These are phyloP conservation scores for Lichenostomus cassidix DNA, from an alignment of 2,113 vertebrate genomes.

Conservation along the genomic window DNA sequence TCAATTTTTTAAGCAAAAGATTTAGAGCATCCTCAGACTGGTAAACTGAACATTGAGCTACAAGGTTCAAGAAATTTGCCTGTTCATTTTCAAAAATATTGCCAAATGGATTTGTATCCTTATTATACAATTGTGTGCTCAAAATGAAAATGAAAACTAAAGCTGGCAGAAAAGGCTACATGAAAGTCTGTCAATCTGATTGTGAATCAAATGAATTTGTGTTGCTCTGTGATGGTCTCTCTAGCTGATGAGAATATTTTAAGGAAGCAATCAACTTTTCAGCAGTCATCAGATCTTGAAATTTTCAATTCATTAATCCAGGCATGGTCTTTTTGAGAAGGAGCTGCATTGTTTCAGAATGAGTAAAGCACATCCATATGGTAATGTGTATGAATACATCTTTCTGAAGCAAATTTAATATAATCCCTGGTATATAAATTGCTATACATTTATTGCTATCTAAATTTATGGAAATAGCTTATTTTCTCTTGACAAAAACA, in stretches of 20 bases:
- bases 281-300: not conserved
- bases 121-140: not conserved
- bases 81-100: not conserved
- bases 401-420: not conserved
- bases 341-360: not conserved
- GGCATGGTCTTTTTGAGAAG: not conserved
- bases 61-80: not conserved
- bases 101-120: not conserved
- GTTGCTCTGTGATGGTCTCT: not conserved
- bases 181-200: not conserved
- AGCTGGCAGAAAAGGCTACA: not conserved
- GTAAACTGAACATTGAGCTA: not conserved
- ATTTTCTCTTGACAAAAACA: not conserved
- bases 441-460: not conserved
- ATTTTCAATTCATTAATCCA: not conserved
- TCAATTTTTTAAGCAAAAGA: not conserved
- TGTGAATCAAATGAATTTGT: not conserved
- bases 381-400: not conserved
- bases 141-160: not conserved
- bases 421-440: not conserved
- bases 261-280: not conserved
- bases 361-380: not conserved
- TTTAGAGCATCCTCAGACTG: not conserved
- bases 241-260: not conserved
- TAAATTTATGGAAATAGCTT: not conserved